Percentiles rank a stretch among this genome's conserved stretches.
Evolutionary conservation across 2,888 invertebrate genomes (phyloP).

Genomic region (Rotaria sp.): DNA sequence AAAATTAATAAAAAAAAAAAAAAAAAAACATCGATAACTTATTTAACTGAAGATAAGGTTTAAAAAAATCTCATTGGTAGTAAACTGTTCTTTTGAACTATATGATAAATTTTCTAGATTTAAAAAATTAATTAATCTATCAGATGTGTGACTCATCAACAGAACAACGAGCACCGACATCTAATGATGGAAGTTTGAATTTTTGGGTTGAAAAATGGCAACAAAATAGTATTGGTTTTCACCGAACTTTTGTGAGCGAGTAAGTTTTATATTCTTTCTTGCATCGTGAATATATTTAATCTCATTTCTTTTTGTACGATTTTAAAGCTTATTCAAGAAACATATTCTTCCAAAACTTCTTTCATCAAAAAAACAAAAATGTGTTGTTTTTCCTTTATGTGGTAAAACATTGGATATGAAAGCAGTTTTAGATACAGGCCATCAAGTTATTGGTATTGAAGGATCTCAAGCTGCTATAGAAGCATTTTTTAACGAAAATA

Average conservation of each 20-base stretch:
- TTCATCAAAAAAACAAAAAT: not conserved
- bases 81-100: too few relatives aligned
- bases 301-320: too few relatives aligned
- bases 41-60: too few relatives aligned
- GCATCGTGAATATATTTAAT: not conserved
- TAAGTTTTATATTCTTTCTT: not conserved
- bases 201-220: not conserved
- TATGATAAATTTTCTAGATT: not conserved
- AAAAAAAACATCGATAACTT: too few relatives aligned
- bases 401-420: slow-evolving; percentile 3
- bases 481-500: slow-evolving; percentile 7
- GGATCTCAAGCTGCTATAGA: not conserved
- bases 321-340: not conserved
- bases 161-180: too few relatives aligned
- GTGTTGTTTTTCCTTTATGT: not conserved
- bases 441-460: slow-evolving; percentile 9
- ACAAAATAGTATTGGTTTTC: not conserved
- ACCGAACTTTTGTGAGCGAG: not conserved
- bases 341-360: not conserved
- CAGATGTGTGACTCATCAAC: not conserved
- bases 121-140: not conserved
- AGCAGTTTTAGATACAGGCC: not conserved
- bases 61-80: too few relatives aligned
- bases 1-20: too few relatives aligned
- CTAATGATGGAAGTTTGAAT: not conserved